Base-by-base conservation (phyloP, 92 coral and sea anemone species). In the Umimayanthus chanpuru region DNA sequence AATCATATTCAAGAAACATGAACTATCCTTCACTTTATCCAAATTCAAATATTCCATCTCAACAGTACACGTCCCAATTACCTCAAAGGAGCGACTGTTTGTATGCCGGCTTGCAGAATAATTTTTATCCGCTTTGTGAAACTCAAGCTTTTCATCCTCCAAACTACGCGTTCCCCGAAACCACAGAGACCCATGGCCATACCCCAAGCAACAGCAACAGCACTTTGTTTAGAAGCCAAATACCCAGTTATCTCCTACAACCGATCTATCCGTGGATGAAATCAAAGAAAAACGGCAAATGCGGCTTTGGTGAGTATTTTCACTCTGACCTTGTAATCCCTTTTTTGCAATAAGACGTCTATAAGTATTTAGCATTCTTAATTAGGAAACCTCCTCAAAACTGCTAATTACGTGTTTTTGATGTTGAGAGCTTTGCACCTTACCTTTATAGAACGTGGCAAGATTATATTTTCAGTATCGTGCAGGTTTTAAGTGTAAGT, bases 261-360 rank as follows among this genome's bases (percentile, higher is more conserved):
- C 98, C 98, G 1, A 95, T 96, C 73, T 96, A 96, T 86, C 95
- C 96, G 23, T 96, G 99, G 99, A 96, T 96, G 99, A 96, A 96
- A 86, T 94, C 98, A 29, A 96, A 92, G 94, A 93, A 94, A 90
- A 92, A 93, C 50, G 98, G 95, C 73, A 92, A 88, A 72, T 88
- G 88, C 70, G 96, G 90, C 36, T 91, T 93, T 79, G 96, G 94
- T 83, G 56, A 83, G 87, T 83, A 83, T 55, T 83, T 70, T 83
- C 26, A 14, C 26, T 73, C 39, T 82, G 86, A 82, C 65, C 86
- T 70, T 82, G 65, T 67, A 82, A 82, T 82, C 86, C 66, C n/a
- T 68, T 83, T 78, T 83, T 83, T 83, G 86, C 65, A 83, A 83
- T 73, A 83, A 47, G 65, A 68, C 47, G 78, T 83, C 78, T 83